These are phyloP conservation scores for Achroia grisella DNA, from an alignment of 1,140 invertebrate species.

Conservation along the genomic window DNA sequence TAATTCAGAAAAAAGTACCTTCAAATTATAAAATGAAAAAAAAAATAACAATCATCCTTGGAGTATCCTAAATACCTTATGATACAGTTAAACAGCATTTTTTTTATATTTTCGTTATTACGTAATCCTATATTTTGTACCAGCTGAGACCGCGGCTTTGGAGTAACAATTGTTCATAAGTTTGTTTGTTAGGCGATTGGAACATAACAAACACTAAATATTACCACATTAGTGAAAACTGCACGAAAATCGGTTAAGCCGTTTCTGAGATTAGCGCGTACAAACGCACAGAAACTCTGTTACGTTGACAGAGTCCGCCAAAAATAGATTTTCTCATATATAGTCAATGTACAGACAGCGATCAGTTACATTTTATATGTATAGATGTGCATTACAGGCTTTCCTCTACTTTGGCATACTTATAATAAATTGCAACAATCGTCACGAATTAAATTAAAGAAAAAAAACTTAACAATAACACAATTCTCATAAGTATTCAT, in stretches of 20 bases:
- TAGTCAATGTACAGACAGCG: too few species aligned
- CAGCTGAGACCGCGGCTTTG: too few species aligned
- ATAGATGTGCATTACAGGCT: neutral
- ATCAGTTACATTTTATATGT: too few species aligned
- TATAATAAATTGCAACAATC: constrained; percentile 53
- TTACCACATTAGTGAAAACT: too few species aligned
- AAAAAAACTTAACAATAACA: constrained; percentile 53
- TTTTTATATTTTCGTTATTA: constrained; percentile 52
- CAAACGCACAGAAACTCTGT: too few species aligned
- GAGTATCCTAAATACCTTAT: constrained; percentile 12
- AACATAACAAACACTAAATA: too few species aligned
- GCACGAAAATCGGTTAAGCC: too few species aligned
- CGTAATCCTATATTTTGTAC: neutral
- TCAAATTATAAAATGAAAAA: constrained; percentile 13
- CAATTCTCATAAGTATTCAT: constrained; percentile 29
- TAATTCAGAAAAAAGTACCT: constrained; percentile 9
- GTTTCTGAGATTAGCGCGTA: too few species aligned
- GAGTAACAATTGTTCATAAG: too few species aligned
- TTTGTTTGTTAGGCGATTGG: too few species aligned
- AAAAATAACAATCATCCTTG: constrained; percentile 9
- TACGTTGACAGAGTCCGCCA: too few species aligned
- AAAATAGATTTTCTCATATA: too few species aligned
- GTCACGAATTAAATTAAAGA: constrained; percentile 41
- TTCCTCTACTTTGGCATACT: constrained; percentile 56
- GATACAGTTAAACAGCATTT: constrained; percentile 39